Conservation (phyloP, 2,888 invertebrate species). For the Drosophila falleni region DNA sequence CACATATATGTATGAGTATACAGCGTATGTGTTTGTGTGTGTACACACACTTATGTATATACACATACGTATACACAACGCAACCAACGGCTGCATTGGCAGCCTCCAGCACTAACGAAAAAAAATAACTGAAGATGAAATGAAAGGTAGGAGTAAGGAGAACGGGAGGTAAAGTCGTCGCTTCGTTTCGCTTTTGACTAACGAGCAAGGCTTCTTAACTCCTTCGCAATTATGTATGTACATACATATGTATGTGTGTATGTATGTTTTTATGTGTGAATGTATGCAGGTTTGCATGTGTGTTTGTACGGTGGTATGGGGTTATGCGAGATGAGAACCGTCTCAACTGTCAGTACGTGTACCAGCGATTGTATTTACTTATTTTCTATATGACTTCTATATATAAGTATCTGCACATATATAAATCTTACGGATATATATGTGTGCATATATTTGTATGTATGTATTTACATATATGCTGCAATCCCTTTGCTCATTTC, state of each 20-base stretch:
- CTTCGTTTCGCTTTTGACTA: slow-evolving; percentile 56
- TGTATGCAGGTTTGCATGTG: background rate
- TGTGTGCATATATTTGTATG: background rate
- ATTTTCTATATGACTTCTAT: background rate
- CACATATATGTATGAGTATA: slow-evolving; percentile 13
- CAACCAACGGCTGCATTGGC: slow-evolving; percentile 46
- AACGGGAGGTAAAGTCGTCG: slow-evolving; percentile 21
- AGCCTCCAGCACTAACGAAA: slow-evolving; percentile 50
- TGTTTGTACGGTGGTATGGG: background rate
- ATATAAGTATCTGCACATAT: background rate
- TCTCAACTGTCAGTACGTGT: slow-evolving; percentile 7
- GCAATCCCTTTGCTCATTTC: slow-evolving; percentile 56
- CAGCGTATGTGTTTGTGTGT: background rate
- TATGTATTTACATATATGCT: background rate
- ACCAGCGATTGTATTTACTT: slow-evolving; percentile 6
- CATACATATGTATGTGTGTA: slow-evolving; percentile 15
- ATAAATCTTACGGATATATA: background rate
- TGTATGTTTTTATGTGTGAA: background rate
- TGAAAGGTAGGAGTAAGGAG: background rate
- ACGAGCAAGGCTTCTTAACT: slow-evolving; percentile 72
- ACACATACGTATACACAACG: slow-evolving; percentile 1
- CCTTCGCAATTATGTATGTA: slow-evolving; percentile 67
- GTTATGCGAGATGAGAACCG: slow-evolving; percentile 11
- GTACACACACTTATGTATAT: background rate
- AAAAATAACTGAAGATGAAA: slow-evolving; percentile 1